phyloP scores from a whole-genome alignment of 2,888 invertebrate genomes.

The Eudiplozoon nipponicum region DNA sequence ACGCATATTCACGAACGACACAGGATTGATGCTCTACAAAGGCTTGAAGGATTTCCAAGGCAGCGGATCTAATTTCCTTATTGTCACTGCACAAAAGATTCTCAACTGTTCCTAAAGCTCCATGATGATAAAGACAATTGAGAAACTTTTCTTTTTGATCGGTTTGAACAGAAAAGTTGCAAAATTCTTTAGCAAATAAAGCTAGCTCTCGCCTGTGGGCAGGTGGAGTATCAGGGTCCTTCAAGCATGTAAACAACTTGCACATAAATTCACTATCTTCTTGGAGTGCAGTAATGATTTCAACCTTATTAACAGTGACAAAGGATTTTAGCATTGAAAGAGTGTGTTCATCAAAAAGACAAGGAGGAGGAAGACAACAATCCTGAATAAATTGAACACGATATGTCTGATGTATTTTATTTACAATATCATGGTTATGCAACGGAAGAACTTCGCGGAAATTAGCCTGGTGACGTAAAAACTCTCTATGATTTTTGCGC shows the following conservation, averaged over 20 bases:
- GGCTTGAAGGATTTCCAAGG: conserved; percentile 81
- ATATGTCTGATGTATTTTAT: conserved; percentile 96
- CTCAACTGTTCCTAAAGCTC: conserved; percentile 25
- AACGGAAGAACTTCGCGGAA: conserved; percentile 46
- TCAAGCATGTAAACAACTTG: conserved; percentile 64
- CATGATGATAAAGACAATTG: conserved; percentile 34
- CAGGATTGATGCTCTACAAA: conserved; percentile 92
- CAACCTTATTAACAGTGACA: conserved; percentile 96
- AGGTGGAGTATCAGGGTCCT: conserved; percentile 52
- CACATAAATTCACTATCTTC: conserved; percentile 83
- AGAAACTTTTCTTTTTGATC: conserved; percentile 85
- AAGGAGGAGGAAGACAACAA: conserved; percentile 84
- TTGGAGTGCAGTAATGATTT: conserved; percentile 82
- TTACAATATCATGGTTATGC: conserved; percentile 58
- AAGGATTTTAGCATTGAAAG: conserved; percentile 81
- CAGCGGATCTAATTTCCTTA: conserved; percentile 65
- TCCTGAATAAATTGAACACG: conserved; percentile 89
- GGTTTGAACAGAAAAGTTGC: conserved; percentile 83
- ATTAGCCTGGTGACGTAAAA: conserved; percentile 54
- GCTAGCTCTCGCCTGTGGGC: conserved; percentile 61
- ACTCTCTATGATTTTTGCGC: conserved; percentile 65
- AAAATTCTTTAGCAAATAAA: conserved; percentile 86
- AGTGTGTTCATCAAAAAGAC: conserved; percentile 94
- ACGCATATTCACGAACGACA: conserved; percentile 71
- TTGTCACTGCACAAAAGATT: conserved; percentile 36